phyloP scores from a whole-genome alignment of 2,888 invertebrate species.

The Arrhopalites spinosus region DNA sequence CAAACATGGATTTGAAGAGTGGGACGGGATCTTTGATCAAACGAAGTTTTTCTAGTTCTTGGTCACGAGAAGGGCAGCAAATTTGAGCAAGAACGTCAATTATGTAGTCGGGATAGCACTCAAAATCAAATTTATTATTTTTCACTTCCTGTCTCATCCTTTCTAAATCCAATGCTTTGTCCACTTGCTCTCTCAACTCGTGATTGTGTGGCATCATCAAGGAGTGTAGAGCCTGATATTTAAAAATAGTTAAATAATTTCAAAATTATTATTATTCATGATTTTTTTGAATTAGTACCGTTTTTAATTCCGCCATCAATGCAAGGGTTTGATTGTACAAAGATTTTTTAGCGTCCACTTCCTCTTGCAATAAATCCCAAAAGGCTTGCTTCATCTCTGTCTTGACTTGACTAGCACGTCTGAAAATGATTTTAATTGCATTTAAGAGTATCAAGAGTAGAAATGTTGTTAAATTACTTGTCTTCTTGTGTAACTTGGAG shows the following conservation, averaged over 20 bases:
- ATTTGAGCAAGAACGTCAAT: conserved; percentile 18
- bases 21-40: not conserved
- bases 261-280: not conserved
- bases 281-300: not conserved
- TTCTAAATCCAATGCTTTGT: conserved; percentile 4
- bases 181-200: conserved; percentile 14
- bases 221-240: conserved; percentile 5
- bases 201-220: conserved; percentile 31
- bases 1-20: not conserved
- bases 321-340: conserved; percentile 1
- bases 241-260: not conserved
- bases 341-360: not conserved
- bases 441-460: too few species aligned
- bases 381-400: conserved; percentile 5
- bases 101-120: conserved; percentile 10
- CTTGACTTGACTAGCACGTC: not conserved
- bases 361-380: conserved; percentile 20
- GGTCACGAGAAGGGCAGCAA: conserved; percentile 23
- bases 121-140: conserved; percentile 15
- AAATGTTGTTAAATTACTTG: not conserved
- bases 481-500: not conserved
- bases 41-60: not conserved
- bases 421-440: not conserved
- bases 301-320: not conserved
- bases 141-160: not conserved